phyloP scores from a whole-genome alignment of 2,113 vertebrate genomes.

The Pristiophorus japonicus region DNA sequence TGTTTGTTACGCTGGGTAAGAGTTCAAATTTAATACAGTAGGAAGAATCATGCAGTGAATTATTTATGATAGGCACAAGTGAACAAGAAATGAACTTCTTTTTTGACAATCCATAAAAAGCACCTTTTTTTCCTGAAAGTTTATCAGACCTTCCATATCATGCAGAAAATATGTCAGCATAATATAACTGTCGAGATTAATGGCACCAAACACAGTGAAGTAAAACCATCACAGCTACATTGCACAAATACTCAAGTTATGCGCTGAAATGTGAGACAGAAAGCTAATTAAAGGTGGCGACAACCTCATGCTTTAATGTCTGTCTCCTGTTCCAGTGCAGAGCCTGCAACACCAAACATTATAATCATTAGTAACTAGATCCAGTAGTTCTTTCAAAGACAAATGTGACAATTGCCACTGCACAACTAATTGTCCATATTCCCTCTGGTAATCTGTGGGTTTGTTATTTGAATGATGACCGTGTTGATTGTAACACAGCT shows the following conservation, averaged over 20 bases:
- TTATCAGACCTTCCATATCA: neutral
- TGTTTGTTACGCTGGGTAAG: neutral
- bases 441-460: neutral
- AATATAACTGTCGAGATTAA: slow-evolving; percentile 26
- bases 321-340: neutral
- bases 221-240: neutral
- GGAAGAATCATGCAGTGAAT: neutral
- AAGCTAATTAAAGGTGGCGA: neutral
- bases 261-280: neutral
- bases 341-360: too few species aligned
- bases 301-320: neutral
- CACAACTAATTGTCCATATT: neutral
- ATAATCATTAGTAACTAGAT: neutral
- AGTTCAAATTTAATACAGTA: neutral
- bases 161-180: neutral
- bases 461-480: neutral
- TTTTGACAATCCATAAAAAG: neutral
- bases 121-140: neutral
- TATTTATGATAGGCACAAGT: neutral
- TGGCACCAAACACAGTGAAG: neutral
- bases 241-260: neutral
- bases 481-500: too few species aligned
- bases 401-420: neutral
- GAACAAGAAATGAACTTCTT: neutral
- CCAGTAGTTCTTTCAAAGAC: slow-evolving; percentile 3